phyloP scores from a whole-genome alignment of 1,140 invertebrate species.

The Megathymus violae region DNA sequence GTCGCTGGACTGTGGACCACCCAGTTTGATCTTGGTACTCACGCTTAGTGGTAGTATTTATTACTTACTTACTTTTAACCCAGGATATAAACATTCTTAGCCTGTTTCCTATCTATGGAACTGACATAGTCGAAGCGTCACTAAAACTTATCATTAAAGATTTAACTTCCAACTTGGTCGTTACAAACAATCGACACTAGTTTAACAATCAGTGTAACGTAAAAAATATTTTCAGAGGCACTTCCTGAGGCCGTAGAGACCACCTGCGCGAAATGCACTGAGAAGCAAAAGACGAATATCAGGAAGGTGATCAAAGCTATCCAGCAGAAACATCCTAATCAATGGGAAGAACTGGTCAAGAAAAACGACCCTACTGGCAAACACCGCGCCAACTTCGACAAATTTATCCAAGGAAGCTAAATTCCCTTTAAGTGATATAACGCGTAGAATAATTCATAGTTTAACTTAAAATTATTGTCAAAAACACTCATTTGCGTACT shows the following conservation, averaged over 20 bases:
- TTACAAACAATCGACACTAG: no score
- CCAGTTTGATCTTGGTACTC: no score
- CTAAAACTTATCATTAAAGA: no score
- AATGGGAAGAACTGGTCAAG: constrained; percentile 77
- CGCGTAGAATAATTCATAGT: background rate
- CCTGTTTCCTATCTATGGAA: no score
- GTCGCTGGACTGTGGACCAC: no score
- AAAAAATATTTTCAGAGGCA: constrained; percentile 75
- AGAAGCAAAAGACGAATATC: constrained; percentile 85
- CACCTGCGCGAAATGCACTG: constrained; percentile 85
- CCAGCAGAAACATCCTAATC: constrained; percentile 74
- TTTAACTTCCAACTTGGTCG: no score
- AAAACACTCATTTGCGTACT: background rate
- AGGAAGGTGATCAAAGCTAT: constrained; percentile 85
- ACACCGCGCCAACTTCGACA: constrained; percentile 65
- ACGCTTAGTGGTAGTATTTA: no score
- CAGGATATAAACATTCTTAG: no score
- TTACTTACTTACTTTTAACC: no score
- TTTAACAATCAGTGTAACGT: background rate
- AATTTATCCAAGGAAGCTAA: constrained; percentile 70
- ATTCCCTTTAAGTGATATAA: constrained; percentile 7
- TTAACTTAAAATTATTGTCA: background rate
- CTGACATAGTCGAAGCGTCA: no score
- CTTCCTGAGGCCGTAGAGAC: constrained; percentile 86
- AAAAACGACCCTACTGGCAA: constrained; percentile 79